Conservation (phyloP, 2,113 vertebrate species). For the Microcebus murinus region DNA sequence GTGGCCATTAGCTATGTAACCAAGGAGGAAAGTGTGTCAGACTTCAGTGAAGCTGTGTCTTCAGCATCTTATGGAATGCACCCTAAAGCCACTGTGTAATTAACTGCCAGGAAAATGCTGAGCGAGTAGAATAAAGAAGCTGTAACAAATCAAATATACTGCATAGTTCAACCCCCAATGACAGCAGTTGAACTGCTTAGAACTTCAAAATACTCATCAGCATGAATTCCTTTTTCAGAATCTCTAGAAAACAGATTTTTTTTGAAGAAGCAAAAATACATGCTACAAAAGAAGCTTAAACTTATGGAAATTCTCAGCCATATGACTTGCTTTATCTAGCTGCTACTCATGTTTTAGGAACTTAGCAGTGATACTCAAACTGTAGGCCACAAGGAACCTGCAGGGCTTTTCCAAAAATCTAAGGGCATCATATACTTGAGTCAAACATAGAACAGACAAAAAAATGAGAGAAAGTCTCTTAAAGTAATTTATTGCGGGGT, state of each 20-base stretch:
- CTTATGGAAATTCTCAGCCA: not conserved
- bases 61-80: constrained; percentile 80
- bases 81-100: constrained; percentile 83
- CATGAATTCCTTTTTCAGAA: constrained; percentile 61
- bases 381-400: not conserved
- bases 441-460: not conserved
- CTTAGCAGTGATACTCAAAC: not conserved
- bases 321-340: not conserved
- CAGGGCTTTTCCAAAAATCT: constrained; percentile 12
- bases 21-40: constrained; percentile 77
- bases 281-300: not conserved
- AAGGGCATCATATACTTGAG: not conserved
- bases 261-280: constrained; percentile 40
- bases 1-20: constrained; percentile 73
- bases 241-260: constrained; percentile 62
- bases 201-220: constrained; percentile 76
- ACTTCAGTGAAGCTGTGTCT: constrained; percentile 74
- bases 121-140: constrained; percentile 82
- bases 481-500: not conserved
- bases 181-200: constrained; percentile 79
- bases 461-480: not conserved
- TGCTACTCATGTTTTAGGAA: not conserved
- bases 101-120: constrained; percentile 85
- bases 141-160: constrained; percentile 84
- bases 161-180: constrained; percentile 78